Percentiles rank a stretch among this genome's conserved stretches.
Conservation (phyloP, 2,888 invertebrate genomes). For the Scaptomyza flava region DNA sequence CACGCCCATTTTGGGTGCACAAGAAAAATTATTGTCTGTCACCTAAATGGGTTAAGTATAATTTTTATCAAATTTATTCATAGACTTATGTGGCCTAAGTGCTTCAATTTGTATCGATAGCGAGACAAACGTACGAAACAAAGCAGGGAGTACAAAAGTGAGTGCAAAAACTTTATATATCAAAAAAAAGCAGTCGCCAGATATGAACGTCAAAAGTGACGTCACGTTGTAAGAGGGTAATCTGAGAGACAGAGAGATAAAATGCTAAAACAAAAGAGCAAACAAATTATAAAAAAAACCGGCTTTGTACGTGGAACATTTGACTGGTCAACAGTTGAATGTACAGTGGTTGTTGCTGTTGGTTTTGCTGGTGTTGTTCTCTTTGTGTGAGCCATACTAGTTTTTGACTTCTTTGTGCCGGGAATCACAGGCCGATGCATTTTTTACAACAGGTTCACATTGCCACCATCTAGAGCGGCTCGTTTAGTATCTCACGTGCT, state of each 20-base stretch:
- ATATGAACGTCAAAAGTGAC: slow-evolving; percentile 69
- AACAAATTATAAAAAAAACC: slow-evolving; percentile 52
- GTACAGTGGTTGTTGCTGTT: slow-evolving; percentile 1
- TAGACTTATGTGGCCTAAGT: slow-evolving; percentile 63
- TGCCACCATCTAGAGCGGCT: slow-evolving; percentile 49
- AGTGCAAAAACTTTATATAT: slow-evolving; percentile 53
- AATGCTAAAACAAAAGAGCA: slow-evolving; percentile 12
- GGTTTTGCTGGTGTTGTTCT: slow-evolving; percentile 8
- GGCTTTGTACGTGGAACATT: slow-evolving; percentile 38
- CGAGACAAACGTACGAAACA: slow-evolving; percentile 26
- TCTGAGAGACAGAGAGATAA: not conserved
- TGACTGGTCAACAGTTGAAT: slow-evolving; percentile 32
- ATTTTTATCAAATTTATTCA: slow-evolving; percentile 68
- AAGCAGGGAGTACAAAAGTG: slow-evolving; percentile 34
- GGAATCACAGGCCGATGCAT: slow-evolving; percentile 48
- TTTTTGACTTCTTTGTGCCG: slow-evolving; percentile 44
- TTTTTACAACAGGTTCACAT: slow-evolving; percentile 53
- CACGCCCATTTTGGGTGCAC: slow-evolving; percentile 49
- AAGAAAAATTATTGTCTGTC: slow-evolving; percentile 35
- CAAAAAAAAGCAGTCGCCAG: slow-evolving; percentile 19
- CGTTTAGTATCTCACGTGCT: slow-evolving; percentile 63
- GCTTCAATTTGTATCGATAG: slow-evolving; percentile 59
- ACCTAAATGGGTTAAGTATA: slow-evolving; percentile 78
- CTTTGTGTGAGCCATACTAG: slow-evolving; percentile 38
- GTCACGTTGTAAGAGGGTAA: slow-evolving; percentile 55